Evolutionary conservation across 2,113 vertebrate genomes (phyloP).

Genomic region (Caretta caretta): DNA sequence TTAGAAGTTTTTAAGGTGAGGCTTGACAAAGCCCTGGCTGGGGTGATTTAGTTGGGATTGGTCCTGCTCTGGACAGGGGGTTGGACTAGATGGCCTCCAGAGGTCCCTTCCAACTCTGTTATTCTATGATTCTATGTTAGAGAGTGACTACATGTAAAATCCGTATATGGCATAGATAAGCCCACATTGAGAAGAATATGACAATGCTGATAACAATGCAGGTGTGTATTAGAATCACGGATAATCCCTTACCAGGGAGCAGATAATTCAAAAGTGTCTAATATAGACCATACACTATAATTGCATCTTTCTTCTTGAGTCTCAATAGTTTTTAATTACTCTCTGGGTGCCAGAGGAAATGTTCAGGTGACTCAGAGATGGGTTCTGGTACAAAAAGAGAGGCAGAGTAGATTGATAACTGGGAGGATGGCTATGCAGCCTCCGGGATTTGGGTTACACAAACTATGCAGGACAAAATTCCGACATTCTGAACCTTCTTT

Average conservation of each 20-base stretch:
- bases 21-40: too few species aligned
- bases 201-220: fast-evolving
- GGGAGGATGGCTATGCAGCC: background rate
- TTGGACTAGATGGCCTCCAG: too few species aligned
- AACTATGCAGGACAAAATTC: background rate
- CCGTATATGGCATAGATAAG: fast-evolving
- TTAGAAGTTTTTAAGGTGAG: too few species aligned
- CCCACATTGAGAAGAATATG: fast-evolving
- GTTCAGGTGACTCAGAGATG: background rate
- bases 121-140: too few species aligned
- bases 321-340: background rate
- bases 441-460: background rate
- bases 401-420: background rate
- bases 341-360: background rate
- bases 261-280: fast-evolving
- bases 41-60: too few species aligned
- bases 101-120: too few species aligned
- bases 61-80: too few species aligned
- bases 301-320: background rate
- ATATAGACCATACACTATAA: fast-evolving
- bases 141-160: fast-evolving
- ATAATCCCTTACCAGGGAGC: background rate
- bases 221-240: background rate
- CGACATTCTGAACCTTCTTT: background rate
- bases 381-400: background rate